A percentile compares a stretch with the other conserved stretches of the same genome.
phyloP scores from a whole-genome alignment of 2,888 invertebrate species.

The Alviniconcha strummeri region DNA sequence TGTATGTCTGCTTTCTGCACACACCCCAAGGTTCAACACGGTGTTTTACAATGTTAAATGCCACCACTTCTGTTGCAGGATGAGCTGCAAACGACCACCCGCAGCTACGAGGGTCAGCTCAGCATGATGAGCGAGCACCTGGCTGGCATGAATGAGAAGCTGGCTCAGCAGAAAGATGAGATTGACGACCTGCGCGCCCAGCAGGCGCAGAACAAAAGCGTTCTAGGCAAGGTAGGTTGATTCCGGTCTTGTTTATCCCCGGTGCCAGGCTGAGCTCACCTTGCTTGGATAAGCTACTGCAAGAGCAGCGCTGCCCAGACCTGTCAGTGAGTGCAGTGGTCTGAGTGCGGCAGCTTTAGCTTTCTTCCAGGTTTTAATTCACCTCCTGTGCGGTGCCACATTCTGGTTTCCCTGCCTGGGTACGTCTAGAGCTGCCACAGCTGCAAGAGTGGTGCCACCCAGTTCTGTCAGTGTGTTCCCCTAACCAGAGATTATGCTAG shows the following conservation, averaged over 20 bases:
- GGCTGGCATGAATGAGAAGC: constrained; percentile 88
- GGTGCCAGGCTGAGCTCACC: neutral
- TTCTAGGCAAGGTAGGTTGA: constrained; percentile 13
- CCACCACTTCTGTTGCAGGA: constrained; percentile 72
- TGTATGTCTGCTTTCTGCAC: too few relatives aligned
- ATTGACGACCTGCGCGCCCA: constrained; percentile 77
- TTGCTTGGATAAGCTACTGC: neutral
- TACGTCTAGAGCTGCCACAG: too few relatives aligned
- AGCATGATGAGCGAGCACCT: constrained; percentile 86
- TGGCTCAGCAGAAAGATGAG: constrained; percentile 87
- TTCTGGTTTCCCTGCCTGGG: too few relatives aligned
- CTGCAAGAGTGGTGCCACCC: too few relatives aligned
- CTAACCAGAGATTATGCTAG: too few relatives aligned
- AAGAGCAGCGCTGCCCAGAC: neutral
- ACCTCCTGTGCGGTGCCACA: too few relatives aligned
- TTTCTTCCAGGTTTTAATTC: too few relatives aligned
- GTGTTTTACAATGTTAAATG: too few relatives aligned
- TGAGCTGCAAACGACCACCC: constrained; percentile 80
- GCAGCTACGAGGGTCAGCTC: constrained; percentile 82
- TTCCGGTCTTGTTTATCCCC: too few relatives aligned
- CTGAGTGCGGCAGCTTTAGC: neutral
- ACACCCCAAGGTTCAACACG: too few relatives aligned
- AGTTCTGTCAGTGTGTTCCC: too few relatives aligned
- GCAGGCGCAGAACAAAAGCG: constrained; percentile 36
- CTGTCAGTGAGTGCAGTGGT: neutral